Base-by-base conservation (phyloP, 2,797 vertebrate genomes). In the Phrynocephalus guinanensis region DNA sequence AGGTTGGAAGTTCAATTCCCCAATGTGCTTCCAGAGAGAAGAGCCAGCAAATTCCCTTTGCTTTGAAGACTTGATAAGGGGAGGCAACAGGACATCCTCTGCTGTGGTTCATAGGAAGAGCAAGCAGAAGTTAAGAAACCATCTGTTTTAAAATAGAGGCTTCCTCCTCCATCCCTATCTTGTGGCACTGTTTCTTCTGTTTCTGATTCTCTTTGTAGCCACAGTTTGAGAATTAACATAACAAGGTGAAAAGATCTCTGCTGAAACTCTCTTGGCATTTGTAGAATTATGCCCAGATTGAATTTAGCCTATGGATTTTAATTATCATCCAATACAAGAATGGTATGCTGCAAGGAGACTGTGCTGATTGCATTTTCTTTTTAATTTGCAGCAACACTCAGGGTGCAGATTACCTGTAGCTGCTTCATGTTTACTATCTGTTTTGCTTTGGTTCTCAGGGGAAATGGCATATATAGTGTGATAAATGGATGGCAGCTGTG, bases 381-480 rank as follows among this genome's bases (percentile, higher is more conserved):
- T 95, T 94, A 94, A 95, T 95, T 95, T 93, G 93, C 91, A 92
- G 90, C 87, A 83, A 91, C 92, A 90, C 94, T 93, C 89, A 92
- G 90, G 89, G 89, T 94, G 92, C 87, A 92, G 91, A 95, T 93
- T 91, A 95, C 86, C 90, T 95, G 92, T 92, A 82, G 84, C 87
- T 83, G 93, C 93, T 95, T 90, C 0, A 84, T 93, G 84, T 78
- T 18, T 90, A 52, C 90, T 94, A 95, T 94, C 93, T 90, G 82
- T 90, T 66, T 89, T 93, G 85, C 84, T 90, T 93, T 1, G 0
- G 92, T 78, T 88, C 83, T 88, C 44, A 81, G 87, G 86, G 90
- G 52, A 2, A 85, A 84, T 38, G 26, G 82, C 16, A 5, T 28
- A 63, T 16, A 63, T 16, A 30, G 44, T 28, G 24, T 82, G 89